Conservation (phyloP, 2,888 invertebrate genomes). For the Allacma fusca region DNA sequence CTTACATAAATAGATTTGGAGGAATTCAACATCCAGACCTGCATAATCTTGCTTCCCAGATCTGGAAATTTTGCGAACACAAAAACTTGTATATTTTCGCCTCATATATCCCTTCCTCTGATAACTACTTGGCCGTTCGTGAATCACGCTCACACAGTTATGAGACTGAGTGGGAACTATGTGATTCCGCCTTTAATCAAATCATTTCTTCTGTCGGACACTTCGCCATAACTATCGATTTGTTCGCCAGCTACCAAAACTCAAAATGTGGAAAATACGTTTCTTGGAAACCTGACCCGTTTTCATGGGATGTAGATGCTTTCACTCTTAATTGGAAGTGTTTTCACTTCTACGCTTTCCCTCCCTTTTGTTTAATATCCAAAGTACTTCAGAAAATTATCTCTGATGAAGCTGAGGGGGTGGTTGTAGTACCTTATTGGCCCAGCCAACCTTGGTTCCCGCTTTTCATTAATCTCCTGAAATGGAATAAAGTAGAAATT, state of each 20-base stretch:
- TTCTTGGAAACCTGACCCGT: slow-evolving; percentile 35
- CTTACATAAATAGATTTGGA: slow-evolving; percentile 48
- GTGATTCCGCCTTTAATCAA: background rate
- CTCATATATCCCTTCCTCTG: too few species aligned
- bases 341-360: slow-evolving; percentile 44
- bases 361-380: slow-evolving; percentile 26
- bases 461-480: background rate
- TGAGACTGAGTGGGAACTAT: background rate
- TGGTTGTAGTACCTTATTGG: slow-evolving; percentile 8
- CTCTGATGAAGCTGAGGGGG: background rate
- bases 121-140: too few species aligned
- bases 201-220: background rate
- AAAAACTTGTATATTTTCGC: too few species aligned
- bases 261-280: slow-evolving; percentile 37
- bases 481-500: background rate
- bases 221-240: slow-evolving; percentile 15
- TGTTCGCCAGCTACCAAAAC: slow-evolving; percentile 42
- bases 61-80: slow-evolving; percentile 44
- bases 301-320: slow-evolving; percentile 35
- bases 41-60: slow-evolving; percentile 17
- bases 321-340: slow-evolving; percentile 41
- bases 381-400: background rate
- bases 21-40: slow-evolving; percentile 27
- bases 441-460: background rate
- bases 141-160: background rate